Evolutionary conservation across 1,140 invertebrate genomes (phyloP), one percentile per base, ranked within the genome.

Genomic region (Cyphomyrmex costatus): DNA sequence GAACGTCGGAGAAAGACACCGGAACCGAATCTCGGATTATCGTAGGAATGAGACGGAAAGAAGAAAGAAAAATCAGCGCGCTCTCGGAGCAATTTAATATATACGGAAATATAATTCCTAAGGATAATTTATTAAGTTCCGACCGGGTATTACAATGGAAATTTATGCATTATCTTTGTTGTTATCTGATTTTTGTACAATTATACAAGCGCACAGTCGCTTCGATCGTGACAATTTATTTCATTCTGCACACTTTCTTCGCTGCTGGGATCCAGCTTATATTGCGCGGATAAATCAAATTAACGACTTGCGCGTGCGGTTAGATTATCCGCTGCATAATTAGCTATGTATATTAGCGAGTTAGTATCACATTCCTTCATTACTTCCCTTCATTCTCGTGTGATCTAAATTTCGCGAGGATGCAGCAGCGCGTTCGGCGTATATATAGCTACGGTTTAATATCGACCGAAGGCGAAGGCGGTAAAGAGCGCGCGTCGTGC

Each of bases 401-500:
- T 14, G 30, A 60, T 60, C 4, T 21, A 36, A 73, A 73, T 71
- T 71, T 71, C 36, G 24, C 79, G 79, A 71, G 68, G 68, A 42
- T 70, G 65, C 36, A 58, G 78, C 58, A 71, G 21, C 24, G 53
- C 16, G 36, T 73, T 74, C 33, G 68, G 65, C 78, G 21, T 66
- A n/a, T 21, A 16, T 82, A 21, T 16, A 14, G 33, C 21, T 24
- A 42, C 2, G 65, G 53, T 73, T 60, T 46, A 58, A 82, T 82
- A 73, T 73, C 51, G 53, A 46, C 49, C 19, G n/a, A 3, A 2
- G 12, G 36, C 24, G 65, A 30, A 71, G 65, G 16, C 56, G 79
- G 77, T 16, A 36, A 30, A 61, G 21, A 56, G n/a, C 53, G 14
- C 53, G 30, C 21, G 87, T 89, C 87, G 88, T 89, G 87, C 76